Conservation (phyloP, 1,140 invertebrate species). For the Pogonomyrmex barbatus region DNA sequence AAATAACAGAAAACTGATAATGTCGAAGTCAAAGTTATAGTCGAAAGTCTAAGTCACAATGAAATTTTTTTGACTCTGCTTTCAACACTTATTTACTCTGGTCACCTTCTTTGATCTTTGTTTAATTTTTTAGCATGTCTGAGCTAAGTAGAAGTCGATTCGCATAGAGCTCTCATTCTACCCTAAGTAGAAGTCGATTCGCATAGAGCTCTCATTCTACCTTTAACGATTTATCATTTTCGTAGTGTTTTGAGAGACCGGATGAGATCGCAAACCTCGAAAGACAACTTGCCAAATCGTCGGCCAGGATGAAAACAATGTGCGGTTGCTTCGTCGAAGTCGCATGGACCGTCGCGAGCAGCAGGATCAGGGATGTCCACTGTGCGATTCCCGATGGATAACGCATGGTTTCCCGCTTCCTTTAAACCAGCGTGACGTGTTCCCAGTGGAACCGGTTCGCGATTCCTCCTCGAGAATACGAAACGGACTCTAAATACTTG, state of each 20-base stretch:
- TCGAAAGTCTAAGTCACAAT: too few species aligned
- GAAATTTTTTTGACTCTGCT: too few species aligned
- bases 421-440: not conserved
- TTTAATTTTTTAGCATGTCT: not conserved
- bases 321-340: conserved; percentile 83
- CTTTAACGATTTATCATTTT: not conserved
- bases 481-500: not conserved
- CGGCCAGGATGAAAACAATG: conserved; percentile 90
- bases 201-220: not conserved
- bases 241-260: not conserved
- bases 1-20: too few species aligned
- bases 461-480: not conserved
- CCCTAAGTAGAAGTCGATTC: not conserved
- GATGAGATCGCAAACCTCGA: not conserved
- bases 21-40: too few species aligned
- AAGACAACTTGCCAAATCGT: conserved; percentile 88
- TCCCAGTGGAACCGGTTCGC: conserved; percentile 27
- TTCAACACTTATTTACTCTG: too few species aligned
- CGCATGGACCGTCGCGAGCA: not conserved
- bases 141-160: not conserved
- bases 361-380: not conserved
- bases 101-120: not conserved
- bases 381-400: not conserved
- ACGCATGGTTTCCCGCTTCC: not conserved
- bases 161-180: not conserved